These are phyloP conservation scores for Eurystomus glaucurus DNA, from an alignment of 2,797 vertebrate species.

Conservation along the genomic window DNA sequence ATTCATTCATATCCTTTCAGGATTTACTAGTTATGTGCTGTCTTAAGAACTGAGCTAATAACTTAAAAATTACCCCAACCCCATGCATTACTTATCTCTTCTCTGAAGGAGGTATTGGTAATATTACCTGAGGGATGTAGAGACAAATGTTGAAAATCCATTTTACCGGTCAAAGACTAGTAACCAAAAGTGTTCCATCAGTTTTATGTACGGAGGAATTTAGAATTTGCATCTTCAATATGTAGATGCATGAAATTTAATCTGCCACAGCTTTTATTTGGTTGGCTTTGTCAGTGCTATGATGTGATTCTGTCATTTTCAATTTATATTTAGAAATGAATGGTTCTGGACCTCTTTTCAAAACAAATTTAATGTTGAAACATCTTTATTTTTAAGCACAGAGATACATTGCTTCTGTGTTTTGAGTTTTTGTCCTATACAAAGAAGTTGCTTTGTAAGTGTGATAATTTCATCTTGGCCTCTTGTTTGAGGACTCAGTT, in stretches of 20 bases:
- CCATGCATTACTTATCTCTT: background rate
- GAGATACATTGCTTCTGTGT: background rate
- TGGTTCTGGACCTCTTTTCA: background rate
- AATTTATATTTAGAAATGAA: background rate
- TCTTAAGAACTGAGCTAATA: background rate
- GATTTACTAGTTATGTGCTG: background rate
- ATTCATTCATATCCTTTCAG: background rate
- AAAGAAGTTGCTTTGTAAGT: background rate
- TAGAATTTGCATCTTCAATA: background rate
- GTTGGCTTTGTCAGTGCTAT: background rate
- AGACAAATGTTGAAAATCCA: background rate
- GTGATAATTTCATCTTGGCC: background rate
- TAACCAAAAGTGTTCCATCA: background rate
- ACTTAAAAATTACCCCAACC: too few species aligned
- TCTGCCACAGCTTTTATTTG: background rate
- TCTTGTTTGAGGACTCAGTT: background rate
- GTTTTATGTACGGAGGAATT: background rate
- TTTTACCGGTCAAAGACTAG: background rate
- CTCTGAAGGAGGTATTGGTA: background rate
- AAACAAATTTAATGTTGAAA: background rate
- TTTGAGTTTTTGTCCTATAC: background rate
- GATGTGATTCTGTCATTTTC: background rate
- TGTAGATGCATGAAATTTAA: background rate
- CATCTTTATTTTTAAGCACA: background rate
- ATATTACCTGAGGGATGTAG: background rate